Percentiles rank a stretch among this genome's conserved stretches.
These are phyloP conservation scores for Saturnia japonica DNA, from an alignment of 2,888 invertebrate genomes.

Conservation along the genomic window DNA sequence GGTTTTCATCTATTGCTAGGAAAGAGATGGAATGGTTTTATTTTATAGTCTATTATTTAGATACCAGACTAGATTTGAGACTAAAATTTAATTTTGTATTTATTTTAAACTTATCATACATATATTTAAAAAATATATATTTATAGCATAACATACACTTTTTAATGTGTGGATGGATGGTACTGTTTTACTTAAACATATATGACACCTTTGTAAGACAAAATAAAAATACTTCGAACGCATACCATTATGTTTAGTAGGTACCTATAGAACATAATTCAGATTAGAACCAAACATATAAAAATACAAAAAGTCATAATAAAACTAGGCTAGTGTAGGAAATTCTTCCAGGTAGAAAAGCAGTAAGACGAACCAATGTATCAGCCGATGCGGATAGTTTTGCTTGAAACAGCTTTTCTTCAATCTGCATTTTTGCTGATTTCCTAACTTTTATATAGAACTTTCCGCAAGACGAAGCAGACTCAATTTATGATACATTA, in stretches of 20 bases:
- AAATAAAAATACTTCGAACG: neutral
- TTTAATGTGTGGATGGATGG: no score
- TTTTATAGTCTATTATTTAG: no score
- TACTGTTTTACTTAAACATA: neutral
- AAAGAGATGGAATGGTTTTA: neutral
- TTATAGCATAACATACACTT: no score
- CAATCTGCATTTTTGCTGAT: constrained; percentile 82
- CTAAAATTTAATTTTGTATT: no score
- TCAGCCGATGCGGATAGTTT: constrained; percentile 78
- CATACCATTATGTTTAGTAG: no score
- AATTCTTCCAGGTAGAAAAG: constrained; percentile 73
- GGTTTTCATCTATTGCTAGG: neutral
- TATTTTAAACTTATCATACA: no score
- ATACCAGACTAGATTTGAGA: no score
- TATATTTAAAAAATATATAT: no score
- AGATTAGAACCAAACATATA: constrained; percentile 69
- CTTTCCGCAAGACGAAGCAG: constrained; percentile 47
- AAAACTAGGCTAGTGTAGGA: constrained; percentile 75
- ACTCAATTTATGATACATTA: neutral
- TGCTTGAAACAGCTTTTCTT: constrained; percentile 81
- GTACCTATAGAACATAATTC: constrained; percentile 42
- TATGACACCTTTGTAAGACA: neutral
- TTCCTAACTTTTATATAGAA: constrained; percentile 77
- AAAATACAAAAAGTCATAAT: constrained; percentile 67
- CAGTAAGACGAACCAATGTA: constrained; percentile 78